Conservation (phyloP, 2,888 invertebrate genomes). For the Hypomecis punctinalis region DNA sequence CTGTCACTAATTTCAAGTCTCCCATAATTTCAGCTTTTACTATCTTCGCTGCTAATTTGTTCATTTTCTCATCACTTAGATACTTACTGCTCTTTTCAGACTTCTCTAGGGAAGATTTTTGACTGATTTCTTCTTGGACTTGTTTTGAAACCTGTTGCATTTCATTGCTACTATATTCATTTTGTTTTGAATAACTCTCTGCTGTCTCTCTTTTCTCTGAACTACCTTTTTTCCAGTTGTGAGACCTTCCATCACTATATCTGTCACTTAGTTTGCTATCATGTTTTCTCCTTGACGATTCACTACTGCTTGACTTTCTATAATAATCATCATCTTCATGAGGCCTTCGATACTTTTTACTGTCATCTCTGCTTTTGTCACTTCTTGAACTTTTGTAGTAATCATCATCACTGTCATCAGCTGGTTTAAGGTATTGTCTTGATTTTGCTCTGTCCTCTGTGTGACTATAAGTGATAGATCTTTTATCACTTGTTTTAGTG, state of each 20-base stretch:
- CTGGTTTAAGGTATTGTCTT: conserved; percentile 70
- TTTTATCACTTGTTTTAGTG: conserved; percentile 40
- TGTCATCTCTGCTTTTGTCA: conserved; percentile 10
- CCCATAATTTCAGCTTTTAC: conserved; percentile 98
- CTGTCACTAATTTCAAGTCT: conserved; percentile 87
- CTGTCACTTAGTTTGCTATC: conserved; percentile 33
- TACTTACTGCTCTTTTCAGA: conserved; percentile 56
- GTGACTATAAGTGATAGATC: conserved; percentile 25
- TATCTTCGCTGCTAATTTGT: conserved; percentile 94
- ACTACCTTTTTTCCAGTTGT: conserved; percentile 58
- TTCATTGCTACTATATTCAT: background rate
- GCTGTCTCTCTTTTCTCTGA: too few species aligned
- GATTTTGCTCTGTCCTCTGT: conserved; percentile 48
- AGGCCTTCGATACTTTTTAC: conserved; percentile 9
- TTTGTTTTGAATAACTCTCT: conserved; percentile 27
- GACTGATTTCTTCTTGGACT: conserved; percentile 18
- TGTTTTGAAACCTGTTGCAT: conserved; percentile 14
- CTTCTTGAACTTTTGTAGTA: conserved; percentile 52
- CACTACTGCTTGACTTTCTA: conserved; percentile 13
- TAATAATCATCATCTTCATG: conserved; percentile 16
- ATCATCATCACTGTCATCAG: conserved; percentile 55
- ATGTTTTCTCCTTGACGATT: conserved; percentile 13
- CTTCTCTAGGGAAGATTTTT: conserved; percentile 31
- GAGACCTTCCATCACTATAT: conserved; percentile 42
- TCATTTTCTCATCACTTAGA: conserved; percentile 93